phyloP scores from a whole-genome alignment of 2,888 invertebrate species.

The Geophilus truncorum region DNA sequence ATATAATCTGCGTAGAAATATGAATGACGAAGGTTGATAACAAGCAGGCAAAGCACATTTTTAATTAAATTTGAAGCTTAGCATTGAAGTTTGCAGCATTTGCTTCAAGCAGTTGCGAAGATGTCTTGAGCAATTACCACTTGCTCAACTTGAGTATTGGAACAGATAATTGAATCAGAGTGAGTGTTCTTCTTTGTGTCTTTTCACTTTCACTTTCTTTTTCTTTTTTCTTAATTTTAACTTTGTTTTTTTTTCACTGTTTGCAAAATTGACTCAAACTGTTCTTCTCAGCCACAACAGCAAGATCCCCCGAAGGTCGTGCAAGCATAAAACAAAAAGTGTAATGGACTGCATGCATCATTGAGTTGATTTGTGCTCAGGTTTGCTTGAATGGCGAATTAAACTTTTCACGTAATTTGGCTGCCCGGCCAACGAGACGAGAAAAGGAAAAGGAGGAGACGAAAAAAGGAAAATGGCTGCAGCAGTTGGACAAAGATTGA shows the following conservation, averaged over 20 bases:
- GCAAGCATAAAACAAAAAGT: neutral
- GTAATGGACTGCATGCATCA: neutral
- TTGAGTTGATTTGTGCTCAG: neutral
- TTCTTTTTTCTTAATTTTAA: neutral
- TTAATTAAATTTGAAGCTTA: neutral
- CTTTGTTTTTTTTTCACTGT: neutral
- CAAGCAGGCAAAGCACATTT: neutral
- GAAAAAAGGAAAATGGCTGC: neutral
- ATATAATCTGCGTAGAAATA: neutral
- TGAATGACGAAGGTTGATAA: neutral
- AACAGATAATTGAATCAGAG: neutral
- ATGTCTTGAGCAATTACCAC: neutral
- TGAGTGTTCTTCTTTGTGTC: neutral
- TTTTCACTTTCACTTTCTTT: neutral
- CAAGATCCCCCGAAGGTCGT: neutral
- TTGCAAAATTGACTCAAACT: neutral
- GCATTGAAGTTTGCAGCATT: neutral
- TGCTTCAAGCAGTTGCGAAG: neutral
- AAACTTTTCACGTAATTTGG: neutral
- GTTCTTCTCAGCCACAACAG: neutral
- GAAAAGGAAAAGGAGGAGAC: too few relatives aligned
- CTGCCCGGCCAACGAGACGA: neutral
- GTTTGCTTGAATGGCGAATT: neutral
- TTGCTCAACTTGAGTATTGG: neutral
- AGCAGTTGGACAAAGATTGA: neutral